A percentile compares a stretch with the other conserved stretches of the same genome.
phyloP scores from a whole-genome alignment of 2,888 invertebrate genomes.

The Gnatocerus cornutus region DNA sequence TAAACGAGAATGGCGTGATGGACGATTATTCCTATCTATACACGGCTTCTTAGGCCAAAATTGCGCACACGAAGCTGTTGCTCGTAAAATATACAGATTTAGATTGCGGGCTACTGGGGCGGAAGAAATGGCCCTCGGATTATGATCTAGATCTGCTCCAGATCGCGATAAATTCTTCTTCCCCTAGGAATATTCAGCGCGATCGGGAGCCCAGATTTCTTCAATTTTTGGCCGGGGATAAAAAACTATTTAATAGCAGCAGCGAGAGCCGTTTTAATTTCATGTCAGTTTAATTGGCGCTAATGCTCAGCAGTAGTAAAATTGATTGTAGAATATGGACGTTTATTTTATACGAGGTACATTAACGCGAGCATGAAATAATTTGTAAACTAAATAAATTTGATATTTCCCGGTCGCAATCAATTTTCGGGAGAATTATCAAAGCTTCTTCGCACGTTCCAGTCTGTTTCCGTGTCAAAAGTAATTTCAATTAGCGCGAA shows the following conservation, averaged over 20 bases:
- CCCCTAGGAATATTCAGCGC: background rate
- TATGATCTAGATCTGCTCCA: background rate
- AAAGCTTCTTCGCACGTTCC: slow-evolving; percentile 44
- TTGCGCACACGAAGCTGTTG: slow-evolving; percentile 2
- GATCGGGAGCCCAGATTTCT: background rate
- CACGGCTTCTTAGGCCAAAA: background rate
- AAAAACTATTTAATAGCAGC: background rate
- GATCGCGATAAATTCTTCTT: background rate
- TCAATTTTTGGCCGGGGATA: background rate
- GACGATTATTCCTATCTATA: slow-evolving; percentile 3
- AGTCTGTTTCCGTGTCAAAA: slow-evolving; percentile 24
- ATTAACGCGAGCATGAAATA: no score
- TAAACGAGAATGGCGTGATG: background rate
- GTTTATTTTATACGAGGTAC: no score
- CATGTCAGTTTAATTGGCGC: no score
- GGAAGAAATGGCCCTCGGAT: slow-evolving; percentile 1
- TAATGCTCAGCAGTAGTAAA: no score
- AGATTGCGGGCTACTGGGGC: background rate
- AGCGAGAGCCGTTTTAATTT: no score
- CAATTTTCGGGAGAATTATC: background rate
- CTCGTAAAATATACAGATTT: slow-evolving; percentile 1
- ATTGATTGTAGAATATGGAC: no score
- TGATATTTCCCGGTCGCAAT: background rate
- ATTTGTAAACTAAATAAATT: no score
- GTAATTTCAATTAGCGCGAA: slow-evolving; percentile 35